Percentiles rank a stretch among this genome's conserved stretches.
phyloP scores from a whole-genome alignment of 1,140 invertebrate species.

The Cotesia glomerata region DNA sequence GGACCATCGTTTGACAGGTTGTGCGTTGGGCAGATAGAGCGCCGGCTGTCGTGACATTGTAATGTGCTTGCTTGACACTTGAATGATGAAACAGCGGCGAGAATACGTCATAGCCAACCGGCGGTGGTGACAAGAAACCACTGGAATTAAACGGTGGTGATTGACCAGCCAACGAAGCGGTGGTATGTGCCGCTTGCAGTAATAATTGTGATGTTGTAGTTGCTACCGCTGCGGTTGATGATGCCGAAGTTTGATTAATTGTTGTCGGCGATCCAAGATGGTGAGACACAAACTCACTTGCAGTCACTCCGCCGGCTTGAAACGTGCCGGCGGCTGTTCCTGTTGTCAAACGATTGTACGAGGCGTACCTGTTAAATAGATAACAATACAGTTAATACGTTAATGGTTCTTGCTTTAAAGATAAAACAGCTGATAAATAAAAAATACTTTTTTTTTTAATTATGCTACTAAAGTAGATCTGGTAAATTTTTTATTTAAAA shows the following conservation, averaged over 20 bases:
- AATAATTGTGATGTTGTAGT: conserved; percentile 67
- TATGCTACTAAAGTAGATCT: too few species aligned
- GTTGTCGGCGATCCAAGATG: conserved; percentile 59
- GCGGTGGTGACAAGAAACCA: conserved; percentile 71
- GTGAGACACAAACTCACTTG: conserved; percentile 69
- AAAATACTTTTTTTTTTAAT: too few species aligned
- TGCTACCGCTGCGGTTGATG: conserved; percentile 47
- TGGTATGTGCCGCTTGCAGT: conserved; percentile 69
- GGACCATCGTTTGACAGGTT: conserved; percentile 64
- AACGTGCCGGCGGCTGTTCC: conserved; percentile 67
- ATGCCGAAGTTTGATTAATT: conserved; percentile 62
- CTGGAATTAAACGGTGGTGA: conserved; percentile 73
- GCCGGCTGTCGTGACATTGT: conserved; percentile 63
- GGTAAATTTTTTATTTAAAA: too few species aligned
- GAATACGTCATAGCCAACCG: conserved; percentile 76
- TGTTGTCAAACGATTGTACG: conserved; percentile 73
- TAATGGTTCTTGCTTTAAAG: too few species aligned
- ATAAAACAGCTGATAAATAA: too few species aligned
- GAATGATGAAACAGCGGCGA: conserved; percentile 75
- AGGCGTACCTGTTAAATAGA: conserved; percentile 61
- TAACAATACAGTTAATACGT: conserved; percentile 35
- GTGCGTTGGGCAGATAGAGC: too few species aligned
- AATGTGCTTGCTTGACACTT: conserved; percentile 69
- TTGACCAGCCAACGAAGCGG: conserved; percentile 68
- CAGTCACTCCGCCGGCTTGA: conserved; percentile 47